Evolutionary conservation across 2,113 vertebrate species (phyloP), one percentile per base, ranked within the genome.

Genomic region (Uria aalge): DNA sequence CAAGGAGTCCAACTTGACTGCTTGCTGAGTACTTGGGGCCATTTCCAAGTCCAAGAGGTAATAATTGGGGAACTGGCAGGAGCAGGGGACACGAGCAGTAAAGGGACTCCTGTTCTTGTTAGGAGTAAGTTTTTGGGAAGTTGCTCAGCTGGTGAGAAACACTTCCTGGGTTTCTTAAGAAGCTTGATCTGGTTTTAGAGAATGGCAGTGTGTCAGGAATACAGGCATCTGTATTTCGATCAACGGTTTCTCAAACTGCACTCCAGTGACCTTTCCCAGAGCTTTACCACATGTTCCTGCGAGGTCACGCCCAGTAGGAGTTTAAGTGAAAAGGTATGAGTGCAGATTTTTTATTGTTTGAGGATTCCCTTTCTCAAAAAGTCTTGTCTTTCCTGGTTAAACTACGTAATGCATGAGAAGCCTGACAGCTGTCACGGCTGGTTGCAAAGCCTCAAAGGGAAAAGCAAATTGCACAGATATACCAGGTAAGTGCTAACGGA

Each of bases 231-330:
- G 29, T 17, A 57, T 83, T 72, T 69, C 26, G 40, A 4, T 27
- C 12, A 24, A n/a, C 57, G 13, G 8, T 82, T 67, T 62, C 40
- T 92, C 45, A 80, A 60, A 30, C 11, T 62, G 26, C 36, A 68
- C 24, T 36, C 30, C 5, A 11, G 36, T 24, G 27, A n/a, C 19
- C 16, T 63, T 64, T 82, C 56, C 71, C 24, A 29, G 47, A 63
- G 17, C 12, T 57, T 24, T 63, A 8, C 9, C 11, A 6, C 2
- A 1, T 22, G 50, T 43, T 63, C 11, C 50, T 71, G 41, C 0
- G 0, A 47, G 55, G 27, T 43, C 34, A 40, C 6, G 45, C 20
- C 32, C 17, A 20, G 22, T 9, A 77, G 36, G 26, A 29, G 5
- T 52, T 75, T 47, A 75, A 12, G 4, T 64, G 15, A 75, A 63